Percentiles rank a stretch among this genome's conserved stretches.
Evolutionary conservation across 2,888 invertebrate species (phyloP).

Genomic region (Tiliacea citrago): DNA sequence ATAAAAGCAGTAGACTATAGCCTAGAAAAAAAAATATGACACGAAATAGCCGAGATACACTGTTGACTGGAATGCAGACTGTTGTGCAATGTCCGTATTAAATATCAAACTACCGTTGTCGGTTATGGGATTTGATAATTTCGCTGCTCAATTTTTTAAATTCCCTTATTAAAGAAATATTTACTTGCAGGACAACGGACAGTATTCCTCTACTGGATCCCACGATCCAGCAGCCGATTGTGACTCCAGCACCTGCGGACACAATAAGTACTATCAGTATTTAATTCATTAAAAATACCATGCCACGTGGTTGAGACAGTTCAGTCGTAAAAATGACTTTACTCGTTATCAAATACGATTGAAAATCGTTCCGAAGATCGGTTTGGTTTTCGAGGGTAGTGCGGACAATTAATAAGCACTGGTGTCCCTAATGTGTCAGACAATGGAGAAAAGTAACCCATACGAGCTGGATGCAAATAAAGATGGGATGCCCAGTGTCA

Average conservation of each 20-base stretch:
- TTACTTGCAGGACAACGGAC: conserved; percentile 82
- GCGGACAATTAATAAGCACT: conserved; percentile 7
- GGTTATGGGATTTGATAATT: not conserved
- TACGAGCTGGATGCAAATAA: not conserved
- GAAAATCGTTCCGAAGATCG: conserved; percentile 20
- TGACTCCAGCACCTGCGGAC: conserved; percentile 85
- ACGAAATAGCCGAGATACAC: not conserved
- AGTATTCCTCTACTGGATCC: conserved; percentile 88
- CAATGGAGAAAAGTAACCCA: not conserved
- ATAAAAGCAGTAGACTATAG: too few relatives aligned
- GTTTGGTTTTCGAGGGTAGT: not conserved
- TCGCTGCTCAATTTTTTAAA: too few relatives aligned
- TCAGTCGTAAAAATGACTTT: conserved; percentile 35
- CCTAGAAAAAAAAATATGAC: not conserved
- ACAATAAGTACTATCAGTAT: conserved; percentile 89
- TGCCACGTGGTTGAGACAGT: conserved; percentile 1
- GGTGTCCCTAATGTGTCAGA: not conserved
- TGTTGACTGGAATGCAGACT: too few relatives aligned
- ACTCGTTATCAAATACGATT: conserved; percentile 11
- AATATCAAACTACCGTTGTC: not conserved
- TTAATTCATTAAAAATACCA: conserved; percentile 69
- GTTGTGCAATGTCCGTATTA: not conserved
- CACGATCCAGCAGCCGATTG: conserved; percentile 82
- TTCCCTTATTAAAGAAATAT: not conserved
- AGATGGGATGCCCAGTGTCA: too few relatives aligned